phyloP scores from a whole-genome alignment of 1,140 invertebrate species.

The Caenorhabditis briggsae region DNA sequence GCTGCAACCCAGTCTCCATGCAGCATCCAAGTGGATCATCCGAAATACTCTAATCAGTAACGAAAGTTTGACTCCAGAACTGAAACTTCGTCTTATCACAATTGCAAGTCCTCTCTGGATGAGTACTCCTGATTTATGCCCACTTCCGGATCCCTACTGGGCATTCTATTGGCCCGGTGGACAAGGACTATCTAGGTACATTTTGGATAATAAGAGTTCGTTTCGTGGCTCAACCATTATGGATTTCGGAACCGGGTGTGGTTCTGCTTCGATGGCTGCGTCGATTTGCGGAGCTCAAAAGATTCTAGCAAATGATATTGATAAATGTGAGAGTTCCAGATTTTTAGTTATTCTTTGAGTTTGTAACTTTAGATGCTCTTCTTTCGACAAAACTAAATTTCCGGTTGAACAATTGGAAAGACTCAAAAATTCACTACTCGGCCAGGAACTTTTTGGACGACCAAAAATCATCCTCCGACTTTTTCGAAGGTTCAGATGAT shows the following conservation, averaged over 20 bases:
- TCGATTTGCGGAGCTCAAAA: background rate
- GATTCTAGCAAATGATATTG: slow-evolving; percentile 62
- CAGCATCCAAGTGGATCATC: slow-evolving; percentile 59
- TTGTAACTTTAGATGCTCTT: slow-evolving; percentile 55
- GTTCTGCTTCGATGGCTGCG: slow-evolving; percentile 55
- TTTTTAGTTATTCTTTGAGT: background rate
- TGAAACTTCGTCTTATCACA: slow-evolving; percentile 58
- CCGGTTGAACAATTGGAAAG: slow-evolving; percentile 44
- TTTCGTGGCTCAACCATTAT: slow-evolving; percentile 1
- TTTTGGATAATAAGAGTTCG: slow-evolving; percentile 15
- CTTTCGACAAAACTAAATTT: slow-evolving; percentile 56
- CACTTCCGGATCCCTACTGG: slow-evolving; percentile 61
- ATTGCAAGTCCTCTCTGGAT: slow-evolving; percentile 61
- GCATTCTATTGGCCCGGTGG: slow-evolving; percentile 66
- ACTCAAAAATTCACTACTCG: slow-evolving; percentile 37
- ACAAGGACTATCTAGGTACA: slow-evolving; percentile 50
- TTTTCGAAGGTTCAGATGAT: background rate
- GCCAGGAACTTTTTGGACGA: slow-evolving; percentile 28
- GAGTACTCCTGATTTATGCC: slow-evolving; percentile 62
- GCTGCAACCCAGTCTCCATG: background rate
- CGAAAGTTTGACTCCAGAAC: slow-evolving; percentile 62
- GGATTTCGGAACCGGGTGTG: slow-evolving; percentile 61
- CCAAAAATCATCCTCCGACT: background rate
- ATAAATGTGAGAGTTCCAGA: slow-evolving; percentile 23
- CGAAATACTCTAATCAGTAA: slow-evolving; percentile 53